Base-by-base conservation (phyloP, 2,797 vertebrate species). In the Margarornis squamiger region DNA sequence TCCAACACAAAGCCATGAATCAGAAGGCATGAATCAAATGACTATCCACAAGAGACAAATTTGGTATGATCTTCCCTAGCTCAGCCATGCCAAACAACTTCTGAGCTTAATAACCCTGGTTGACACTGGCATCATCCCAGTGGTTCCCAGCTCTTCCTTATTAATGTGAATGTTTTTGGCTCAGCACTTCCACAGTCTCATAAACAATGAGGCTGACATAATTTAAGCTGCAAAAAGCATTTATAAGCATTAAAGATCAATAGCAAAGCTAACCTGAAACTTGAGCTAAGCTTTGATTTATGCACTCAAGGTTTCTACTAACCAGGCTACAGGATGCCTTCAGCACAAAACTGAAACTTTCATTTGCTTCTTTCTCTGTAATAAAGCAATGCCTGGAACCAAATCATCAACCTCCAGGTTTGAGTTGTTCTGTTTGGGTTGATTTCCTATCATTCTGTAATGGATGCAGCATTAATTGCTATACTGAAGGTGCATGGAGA, bases 151-250 rank as follows among this genome's bases (percentile, higher is more conserved):
- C 20, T 58, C 93, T 97, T 97, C 94, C 95, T 96, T 97, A 94
- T 94, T 96, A 96, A 95, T 84, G 86, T 70, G 72, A 96, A 95
- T 94, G 86, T 80, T 96, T 97, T 94, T 62, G 88, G 96, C 93
- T 98, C 97, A 97, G 97, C 96, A 96, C 71, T 97, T 97, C 94
- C 88, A 94, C 8, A 5, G 88, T 86, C 86, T 95, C 92, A 96
- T 93, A 95, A 95, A 95, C 94, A 94, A 91, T 10, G 2, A 85
- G 57, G 77, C 93, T 97, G 97, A 97, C 94, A 93, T 97, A 89
- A 98, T 96, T 97, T 95, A 84, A 93, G 95, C 95, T 95, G 78
- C 92, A 96, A 94, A 96, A 94, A 93, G 77, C 95, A 96, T 97
- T 94, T 91, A 71, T 90, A 81, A 93, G 81, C 70, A 80, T 58